phyloP scores from a whole-genome alignment of 2,888 invertebrate genomes.

The Ornithoptera alexandrae region DNA sequence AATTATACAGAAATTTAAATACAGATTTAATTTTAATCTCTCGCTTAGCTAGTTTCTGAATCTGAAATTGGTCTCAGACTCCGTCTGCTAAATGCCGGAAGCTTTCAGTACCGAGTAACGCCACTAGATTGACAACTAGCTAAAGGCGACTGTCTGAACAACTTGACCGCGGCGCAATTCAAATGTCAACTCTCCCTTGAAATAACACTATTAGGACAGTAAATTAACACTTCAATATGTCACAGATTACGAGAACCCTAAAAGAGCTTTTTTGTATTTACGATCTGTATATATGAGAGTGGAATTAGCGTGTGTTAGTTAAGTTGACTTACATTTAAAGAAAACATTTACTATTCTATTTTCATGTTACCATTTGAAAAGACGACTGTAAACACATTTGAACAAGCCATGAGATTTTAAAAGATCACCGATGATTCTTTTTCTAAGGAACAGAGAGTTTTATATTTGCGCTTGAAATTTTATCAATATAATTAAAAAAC shows the following conservation, averaged over 20 bases:
- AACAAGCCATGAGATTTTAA: neutral
- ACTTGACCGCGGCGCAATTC: constrained; percentile 31
- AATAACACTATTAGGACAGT: constrained; percentile 42
- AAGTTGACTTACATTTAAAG: neutral
- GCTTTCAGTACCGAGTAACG: constrained; percentile 41
- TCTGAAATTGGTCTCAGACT: constrained; percentile 31
- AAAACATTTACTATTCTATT: neutral
- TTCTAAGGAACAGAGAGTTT: neutral
- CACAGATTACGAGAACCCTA: constrained; percentile 1
- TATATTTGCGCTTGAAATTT: no score
- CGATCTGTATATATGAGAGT: neutral
- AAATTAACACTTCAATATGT: constrained; percentile 26
- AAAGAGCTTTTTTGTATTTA: constrained; percentile 5
- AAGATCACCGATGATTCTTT: neutral
- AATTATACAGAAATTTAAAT: constrained; percentile 1
- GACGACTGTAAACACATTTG: neutral
- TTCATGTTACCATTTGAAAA: neutral
- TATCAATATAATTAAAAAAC: no score
- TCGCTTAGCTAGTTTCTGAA: constrained; percentile 1
- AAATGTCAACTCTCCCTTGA: constrained; percentile 47
- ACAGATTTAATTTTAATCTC: constrained; percentile 14
- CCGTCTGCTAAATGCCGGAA: constrained; percentile 56
- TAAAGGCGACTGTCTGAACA: constrained; percentile 38
- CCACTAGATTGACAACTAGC: constrained; percentile 54
- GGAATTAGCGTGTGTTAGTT: neutral